Evolutionary conservation across 2,888 invertebrate genomes (phyloP).

Genomic region (Andrena fulva): DNA sequence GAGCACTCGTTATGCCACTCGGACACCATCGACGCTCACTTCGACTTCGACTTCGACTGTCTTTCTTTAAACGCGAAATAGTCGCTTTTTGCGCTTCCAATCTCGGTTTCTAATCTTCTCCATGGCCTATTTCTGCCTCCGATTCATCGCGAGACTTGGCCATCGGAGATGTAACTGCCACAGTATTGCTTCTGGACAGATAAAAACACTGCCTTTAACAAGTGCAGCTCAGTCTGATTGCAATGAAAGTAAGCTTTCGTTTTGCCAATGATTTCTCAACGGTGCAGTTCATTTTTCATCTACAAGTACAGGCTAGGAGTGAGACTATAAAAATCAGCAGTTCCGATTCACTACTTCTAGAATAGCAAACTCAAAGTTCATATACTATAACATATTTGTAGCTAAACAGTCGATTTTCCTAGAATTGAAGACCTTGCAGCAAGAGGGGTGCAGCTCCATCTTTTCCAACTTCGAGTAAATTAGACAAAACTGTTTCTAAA

Average conservation of each 20-base stretch:
- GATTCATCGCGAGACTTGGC: constrained; percentile 6
- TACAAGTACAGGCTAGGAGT: neutral
- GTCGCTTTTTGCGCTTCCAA: neutral
- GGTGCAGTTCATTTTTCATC: neutral
- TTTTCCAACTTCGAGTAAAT: no score
- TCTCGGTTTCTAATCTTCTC: constrained; percentile 22
- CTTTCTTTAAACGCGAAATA: constrained; percentile 19
- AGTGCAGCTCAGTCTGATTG: constrained; percentile 4
- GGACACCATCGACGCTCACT: constrained; percentile 18
- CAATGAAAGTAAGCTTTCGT: neutral
- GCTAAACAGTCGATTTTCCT: no score
- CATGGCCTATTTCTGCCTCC: neutral
- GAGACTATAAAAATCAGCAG: neutral
- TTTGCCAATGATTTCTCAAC: neutral
- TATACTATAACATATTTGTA: no score
- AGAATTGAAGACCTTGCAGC: no score
- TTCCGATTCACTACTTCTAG: neutral
- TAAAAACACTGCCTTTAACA: neutral
- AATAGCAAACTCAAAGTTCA: no score
- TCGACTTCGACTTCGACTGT: neutral
- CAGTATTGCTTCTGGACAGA: neutral
- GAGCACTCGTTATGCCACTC: constrained; percentile 43
- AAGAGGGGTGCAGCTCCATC: no score
- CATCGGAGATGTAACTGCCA: constrained; percentile 13
- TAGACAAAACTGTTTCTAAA: no score